These are phyloP conservation scores for Oreochromis grahami DNA, from an alignment of 2,797 vertebrate species.

Conservation along the genomic window DNA sequence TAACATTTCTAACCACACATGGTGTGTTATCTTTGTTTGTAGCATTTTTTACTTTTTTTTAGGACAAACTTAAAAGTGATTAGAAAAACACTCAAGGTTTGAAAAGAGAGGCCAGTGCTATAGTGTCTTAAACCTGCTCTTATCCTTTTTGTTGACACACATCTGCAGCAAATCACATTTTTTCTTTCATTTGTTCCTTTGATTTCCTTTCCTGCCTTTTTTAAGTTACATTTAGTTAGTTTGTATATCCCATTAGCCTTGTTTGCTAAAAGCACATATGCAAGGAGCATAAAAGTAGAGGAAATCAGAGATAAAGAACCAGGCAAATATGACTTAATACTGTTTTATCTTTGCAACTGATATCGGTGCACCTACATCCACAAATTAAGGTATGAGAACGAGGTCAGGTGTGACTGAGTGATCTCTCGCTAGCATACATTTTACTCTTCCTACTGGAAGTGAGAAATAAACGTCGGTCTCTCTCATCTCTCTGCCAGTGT, in stretches of 20 bases:
- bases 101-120: not conserved
- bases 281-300: too few relatives aligned
- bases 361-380: not conserved
- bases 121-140: not conserved
- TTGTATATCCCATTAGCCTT: rapidly evolving
- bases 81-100: not conserved
- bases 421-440: not conserved
- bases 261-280: not conserved
- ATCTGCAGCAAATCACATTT: not conserved
- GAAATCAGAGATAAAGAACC: too few relatives aligned
- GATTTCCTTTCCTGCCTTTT: not conserved
- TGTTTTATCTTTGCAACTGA: not conserved
- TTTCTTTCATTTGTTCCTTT: rapidly evolving
- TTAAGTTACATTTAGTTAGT: rapidly evolving
- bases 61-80: not conserved
- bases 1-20: not conserved
- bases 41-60: not conserved
- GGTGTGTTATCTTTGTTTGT: not conserved
- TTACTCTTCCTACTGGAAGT: not conserved
- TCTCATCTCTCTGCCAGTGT: not conserved
- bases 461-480: not conserved
- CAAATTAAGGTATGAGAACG: not conserved
- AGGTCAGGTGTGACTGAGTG: not conserved
- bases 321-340: too few relatives aligned
- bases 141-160: not conserved